A percentile compares a stretch with the other conserved stretches of the same genome.
Conservation (phyloP, 1,140 invertebrate genomes). For the Zaprionus ornatus region DNA sequence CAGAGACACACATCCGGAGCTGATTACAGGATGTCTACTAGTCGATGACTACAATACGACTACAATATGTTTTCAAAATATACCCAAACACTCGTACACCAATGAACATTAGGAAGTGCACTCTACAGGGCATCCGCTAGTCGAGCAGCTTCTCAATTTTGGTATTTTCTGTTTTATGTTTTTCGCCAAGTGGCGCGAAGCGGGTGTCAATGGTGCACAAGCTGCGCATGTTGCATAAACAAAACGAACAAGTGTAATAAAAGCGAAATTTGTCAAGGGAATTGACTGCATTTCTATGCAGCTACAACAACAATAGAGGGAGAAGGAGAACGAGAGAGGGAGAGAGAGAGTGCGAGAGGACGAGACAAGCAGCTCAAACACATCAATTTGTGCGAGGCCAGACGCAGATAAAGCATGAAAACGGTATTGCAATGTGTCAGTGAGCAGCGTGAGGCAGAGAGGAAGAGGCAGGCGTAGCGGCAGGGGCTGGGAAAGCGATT, state of each 20-base stretch:
- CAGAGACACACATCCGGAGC: too few relatives aligned
- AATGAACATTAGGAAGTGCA: background rate
- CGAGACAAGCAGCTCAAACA: conserved; percentile 22
- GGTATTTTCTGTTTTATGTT: background rate
- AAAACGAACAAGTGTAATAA: conserved; percentile 54
- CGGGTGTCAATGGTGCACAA: conserved; percentile 52
- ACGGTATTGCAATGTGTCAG: conserved; percentile 66
- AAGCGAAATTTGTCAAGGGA: conserved; percentile 73
- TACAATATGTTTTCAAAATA: background rate
- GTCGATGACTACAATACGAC: background rate
- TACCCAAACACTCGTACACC: background rate
- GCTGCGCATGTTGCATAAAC: conserved; percentile 16
- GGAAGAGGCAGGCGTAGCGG: background rate
- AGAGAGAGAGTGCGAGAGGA: background rate
- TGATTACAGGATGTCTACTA: background rate
- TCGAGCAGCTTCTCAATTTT: background rate
- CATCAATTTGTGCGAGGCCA: conserved; percentile 67
- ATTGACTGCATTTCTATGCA: conserved; percentile 64
- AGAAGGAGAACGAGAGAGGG: background rate
- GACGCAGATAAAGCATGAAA: conserved; percentile 69
- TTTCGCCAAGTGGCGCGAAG: background rate
- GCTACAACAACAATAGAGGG: background rate
- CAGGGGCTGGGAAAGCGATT: background rate
- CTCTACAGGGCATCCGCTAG: background rate
- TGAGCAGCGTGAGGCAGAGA: background rate